Evolutionary conservation across 2,797 vertebrate species (phyloP).

Genomic region (Emys orbicularis): DNA sequence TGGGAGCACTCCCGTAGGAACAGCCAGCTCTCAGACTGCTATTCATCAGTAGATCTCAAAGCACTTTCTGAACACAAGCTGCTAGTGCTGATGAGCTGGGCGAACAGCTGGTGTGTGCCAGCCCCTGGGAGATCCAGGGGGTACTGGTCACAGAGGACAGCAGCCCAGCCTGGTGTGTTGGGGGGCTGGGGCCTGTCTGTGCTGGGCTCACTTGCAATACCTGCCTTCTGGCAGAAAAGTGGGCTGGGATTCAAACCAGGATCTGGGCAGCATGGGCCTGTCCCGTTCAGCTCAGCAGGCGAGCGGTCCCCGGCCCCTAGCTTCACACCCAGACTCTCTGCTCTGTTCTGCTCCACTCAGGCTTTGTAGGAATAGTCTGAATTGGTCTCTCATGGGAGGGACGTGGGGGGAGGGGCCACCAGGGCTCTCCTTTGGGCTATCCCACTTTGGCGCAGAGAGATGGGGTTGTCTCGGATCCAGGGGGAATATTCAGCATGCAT

Average conservation of each 20-base stretch:
- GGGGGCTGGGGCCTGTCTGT: no score
- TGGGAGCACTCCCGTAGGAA: no score
- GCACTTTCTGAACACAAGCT: not conserved
- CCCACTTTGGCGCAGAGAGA: not conserved
- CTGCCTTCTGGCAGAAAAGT: no score
- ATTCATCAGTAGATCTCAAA: rapidly evolving
- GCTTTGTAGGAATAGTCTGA: not conserved
- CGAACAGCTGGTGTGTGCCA: not conserved
- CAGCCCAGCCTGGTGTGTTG: not conserved
- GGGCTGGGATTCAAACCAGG: not conserved
- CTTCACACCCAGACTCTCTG: not conserved
- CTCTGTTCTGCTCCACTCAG: not conserved
- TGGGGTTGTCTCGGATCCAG: not conserved
- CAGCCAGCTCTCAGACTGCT: not conserved
- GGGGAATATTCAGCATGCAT: not conserved
- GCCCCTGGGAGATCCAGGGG: not conserved
- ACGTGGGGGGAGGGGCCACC: not conserved
- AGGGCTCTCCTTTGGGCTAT: no score
- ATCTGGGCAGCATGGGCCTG: not conserved
- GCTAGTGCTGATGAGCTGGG: no score
- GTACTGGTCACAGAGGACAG: no score
- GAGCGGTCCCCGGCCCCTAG: no score
- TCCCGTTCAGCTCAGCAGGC: no score
- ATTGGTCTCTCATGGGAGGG: not conserved
- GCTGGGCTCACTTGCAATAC: not conserved